Percentiles rank a stretch among this genome's conserved stretches.
Conservation (phyloP, 2,797 vertebrate genomes). For the Crypturellus tataupa region DNA sequence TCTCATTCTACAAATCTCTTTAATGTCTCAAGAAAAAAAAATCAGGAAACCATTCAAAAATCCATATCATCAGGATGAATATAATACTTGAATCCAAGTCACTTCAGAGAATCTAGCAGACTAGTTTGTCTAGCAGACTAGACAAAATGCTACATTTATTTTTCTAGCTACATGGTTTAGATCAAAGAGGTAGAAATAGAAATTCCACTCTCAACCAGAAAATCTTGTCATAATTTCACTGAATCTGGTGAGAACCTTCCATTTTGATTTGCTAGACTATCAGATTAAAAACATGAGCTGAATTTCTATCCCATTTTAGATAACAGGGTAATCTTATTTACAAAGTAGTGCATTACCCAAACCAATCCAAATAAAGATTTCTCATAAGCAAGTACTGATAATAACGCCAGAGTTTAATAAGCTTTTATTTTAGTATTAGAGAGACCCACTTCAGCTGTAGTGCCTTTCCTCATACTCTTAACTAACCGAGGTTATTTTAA, state of each 20-base stretch:
- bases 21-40: background rate
- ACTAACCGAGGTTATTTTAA: background rate
- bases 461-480: background rate
- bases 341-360: background rate
- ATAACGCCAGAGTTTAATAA: background rate
- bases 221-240: background rate
- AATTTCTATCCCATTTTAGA: background rate
- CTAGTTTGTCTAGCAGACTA: background rate
- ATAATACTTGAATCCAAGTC: background rate
- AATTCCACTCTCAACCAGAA: background rate
- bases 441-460: background rate
- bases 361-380: background rate
- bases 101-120: background rate
- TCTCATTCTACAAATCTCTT: background rate
- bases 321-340: background rate
- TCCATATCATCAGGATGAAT: background rate
- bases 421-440: background rate
- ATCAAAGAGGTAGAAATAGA: background rate
- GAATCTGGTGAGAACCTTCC: background rate
- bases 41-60: background rate
- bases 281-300: background rate
- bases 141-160: background rate
- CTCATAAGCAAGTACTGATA: background rate
- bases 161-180: background rate
- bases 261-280: background rate